These are phyloP conservation scores for Bombyx huttoni DNA, from an alignment of 2,888 invertebrate genomes.

Conservation along the genomic window DNA sequence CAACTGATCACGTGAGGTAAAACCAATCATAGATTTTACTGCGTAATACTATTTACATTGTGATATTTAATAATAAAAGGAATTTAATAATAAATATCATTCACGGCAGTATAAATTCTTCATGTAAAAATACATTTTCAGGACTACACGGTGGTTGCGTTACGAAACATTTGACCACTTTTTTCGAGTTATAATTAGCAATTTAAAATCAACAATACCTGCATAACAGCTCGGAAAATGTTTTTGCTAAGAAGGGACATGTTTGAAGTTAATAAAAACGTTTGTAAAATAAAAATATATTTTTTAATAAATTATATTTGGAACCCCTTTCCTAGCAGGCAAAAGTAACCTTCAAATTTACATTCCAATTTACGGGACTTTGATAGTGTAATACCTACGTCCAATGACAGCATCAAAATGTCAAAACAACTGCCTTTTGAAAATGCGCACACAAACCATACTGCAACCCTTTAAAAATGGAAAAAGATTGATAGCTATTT, in stretches of 20 bases:
- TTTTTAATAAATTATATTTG: conserved; percentile 38
- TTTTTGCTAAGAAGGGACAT: conserved; percentile 60
- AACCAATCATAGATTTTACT: too few species aligned
- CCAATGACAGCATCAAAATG: too few species aligned
- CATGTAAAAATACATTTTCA: not conserved
- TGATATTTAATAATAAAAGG: too few species aligned
- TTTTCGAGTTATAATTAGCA: conserved; percentile 4
- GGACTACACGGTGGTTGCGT: conserved; percentile 19
- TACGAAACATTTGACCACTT: conserved; percentile 44
- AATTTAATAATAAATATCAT: conserved; percentile 5
- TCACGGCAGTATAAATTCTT: conserved; percentile 5
- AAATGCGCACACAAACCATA: too few species aligned
- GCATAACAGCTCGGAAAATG: conserved; percentile 45
- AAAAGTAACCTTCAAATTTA: conserved; percentile 22
- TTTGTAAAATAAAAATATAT: conserved; percentile 30
- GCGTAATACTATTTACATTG: too few species aligned
- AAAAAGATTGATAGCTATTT: too few species aligned
- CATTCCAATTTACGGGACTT: too few species aligned
- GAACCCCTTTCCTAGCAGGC: conserved; percentile 25
- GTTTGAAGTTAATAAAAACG: conserved; percentile 16
- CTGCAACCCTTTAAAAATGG: too few species aligned
- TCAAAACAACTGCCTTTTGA: too few species aligned
- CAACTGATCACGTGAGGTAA: not conserved
- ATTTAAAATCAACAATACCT: conserved; percentile 30
- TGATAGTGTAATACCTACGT: too few species aligned